Percentiles rank a stretch among this genome's conserved stretches.
Evolutionary conservation across 2,888 invertebrate genomes (phyloP).

Genomic region (Synergus japonicus): DNA sequence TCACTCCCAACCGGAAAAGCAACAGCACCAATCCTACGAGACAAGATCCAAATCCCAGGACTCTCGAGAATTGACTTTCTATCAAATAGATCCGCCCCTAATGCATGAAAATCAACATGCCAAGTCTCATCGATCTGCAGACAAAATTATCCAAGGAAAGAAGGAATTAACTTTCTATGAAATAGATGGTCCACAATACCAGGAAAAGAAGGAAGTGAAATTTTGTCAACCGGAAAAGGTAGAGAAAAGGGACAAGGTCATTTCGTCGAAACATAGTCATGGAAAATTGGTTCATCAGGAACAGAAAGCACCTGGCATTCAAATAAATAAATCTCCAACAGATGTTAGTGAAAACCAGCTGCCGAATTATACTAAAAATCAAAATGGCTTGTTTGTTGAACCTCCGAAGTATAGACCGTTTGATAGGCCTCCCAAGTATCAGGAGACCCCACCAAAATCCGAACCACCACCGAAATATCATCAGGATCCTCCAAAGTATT

Average conservation of each 20-base stretch:
- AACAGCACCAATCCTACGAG: conserved; percentile 67
- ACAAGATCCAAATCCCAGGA: conserved; percentile 72
- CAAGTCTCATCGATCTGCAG: conserved; percentile 63
- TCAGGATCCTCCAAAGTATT: conserved; percentile 70
- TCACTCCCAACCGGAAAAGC: conserved; percentile 72
- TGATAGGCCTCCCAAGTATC: conserved; percentile 72
- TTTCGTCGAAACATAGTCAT: conserved; percentile 58
- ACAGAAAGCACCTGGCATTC: conserved; percentile 58
- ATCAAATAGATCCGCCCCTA: conserved; percentile 69
- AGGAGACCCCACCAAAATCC: conserved; percentile 67
- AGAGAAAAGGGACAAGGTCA: conserved; percentile 56
- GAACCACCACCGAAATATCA: conserved; percentile 72
- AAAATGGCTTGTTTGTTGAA: conserved; percentile 64
- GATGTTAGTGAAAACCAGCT: conserved; percentile 60
- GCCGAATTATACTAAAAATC: conserved; percentile 63
- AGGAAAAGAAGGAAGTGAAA: conserved; percentile 61
- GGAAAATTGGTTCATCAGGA: conserved; percentile 59
- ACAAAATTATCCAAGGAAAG: conserved; percentile 59
- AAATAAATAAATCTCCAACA: conserved; percentile 60
- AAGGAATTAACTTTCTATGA: conserved; percentile 72
- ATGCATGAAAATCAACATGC: conserved; percentile 64
- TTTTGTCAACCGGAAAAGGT: conserved; percentile 58
- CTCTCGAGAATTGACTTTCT: conserved; percentile 67
- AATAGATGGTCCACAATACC: conserved; percentile 67
- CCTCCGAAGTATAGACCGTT: conserved; percentile 72